These are phyloP conservation scores for Acronicta psi DNA, from an alignment of 2,888 invertebrate species.

Conservation along the genomic window DNA sequence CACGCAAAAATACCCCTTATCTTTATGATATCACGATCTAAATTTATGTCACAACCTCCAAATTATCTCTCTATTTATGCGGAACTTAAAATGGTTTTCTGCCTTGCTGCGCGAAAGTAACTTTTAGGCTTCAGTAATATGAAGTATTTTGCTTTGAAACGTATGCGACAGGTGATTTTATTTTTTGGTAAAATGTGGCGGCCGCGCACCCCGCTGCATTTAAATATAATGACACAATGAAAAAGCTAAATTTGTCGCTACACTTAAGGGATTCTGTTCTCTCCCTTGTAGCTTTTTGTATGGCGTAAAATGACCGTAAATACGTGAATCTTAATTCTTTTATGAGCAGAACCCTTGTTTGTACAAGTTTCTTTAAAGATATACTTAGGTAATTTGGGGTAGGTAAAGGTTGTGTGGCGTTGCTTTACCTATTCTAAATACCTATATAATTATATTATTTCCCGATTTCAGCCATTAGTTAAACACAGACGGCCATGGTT, in stretches of 20 bases:
- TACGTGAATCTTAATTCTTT: conserved; percentile 20
- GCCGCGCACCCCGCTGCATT: conserved; percentile 70
- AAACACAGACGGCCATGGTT: too few relatives aligned
- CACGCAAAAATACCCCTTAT: conserved; percentile 62
- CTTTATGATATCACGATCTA: conserved; percentile 46
- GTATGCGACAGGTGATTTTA: conserved; percentile 69
- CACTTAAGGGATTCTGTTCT: conserved; percentile 63
- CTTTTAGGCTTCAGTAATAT: conserved; percentile 50
- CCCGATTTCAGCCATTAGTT: too few relatives aligned
- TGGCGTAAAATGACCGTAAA: conserved; percentile 60
- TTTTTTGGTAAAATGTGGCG: conserved; percentile 71
- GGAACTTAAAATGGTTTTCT: conserved; percentile 65
- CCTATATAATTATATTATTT: too few relatives aligned
- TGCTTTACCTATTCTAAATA: too few relatives aligned
- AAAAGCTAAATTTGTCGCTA: conserved; percentile 76
- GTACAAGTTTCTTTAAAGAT: neutral
- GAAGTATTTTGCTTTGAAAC: conserved; percentile 55
- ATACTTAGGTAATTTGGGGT: neutral
- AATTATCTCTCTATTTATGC: conserved; percentile 77
- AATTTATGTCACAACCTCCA: conserved; percentile 56
- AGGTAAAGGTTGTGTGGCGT: neutral
- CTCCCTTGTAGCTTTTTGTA: conserved; percentile 58
- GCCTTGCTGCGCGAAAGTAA: conserved; percentile 53
- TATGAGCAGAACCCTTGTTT: conserved; percentile 3
- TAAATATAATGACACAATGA: conserved; percentile 79